Evolutionary conservation across 2,888 invertebrate species (phyloP).

Genomic region (Phaonia tiefii): DNA sequence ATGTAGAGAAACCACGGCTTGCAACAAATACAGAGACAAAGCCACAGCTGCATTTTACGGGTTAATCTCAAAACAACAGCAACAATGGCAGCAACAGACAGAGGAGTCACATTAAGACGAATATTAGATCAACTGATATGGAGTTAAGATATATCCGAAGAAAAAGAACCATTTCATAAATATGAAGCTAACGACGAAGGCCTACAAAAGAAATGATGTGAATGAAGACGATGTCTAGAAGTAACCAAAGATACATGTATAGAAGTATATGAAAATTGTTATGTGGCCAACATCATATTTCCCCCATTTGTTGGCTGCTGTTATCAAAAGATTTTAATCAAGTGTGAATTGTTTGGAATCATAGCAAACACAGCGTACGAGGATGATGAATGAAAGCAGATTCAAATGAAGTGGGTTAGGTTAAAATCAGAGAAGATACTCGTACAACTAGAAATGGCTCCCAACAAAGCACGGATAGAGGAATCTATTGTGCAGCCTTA

Average conservation of each 20-base stretch:
- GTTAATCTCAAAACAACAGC: too few species aligned
- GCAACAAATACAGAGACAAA: conserved; percentile 30
- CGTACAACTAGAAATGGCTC: conserved; percentile 22
- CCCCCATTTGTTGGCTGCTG: conserved; percentile 9
- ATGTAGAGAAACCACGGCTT: too few species aligned
- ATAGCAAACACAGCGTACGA: conserved; percentile 4
- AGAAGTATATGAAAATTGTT: too few species aligned
- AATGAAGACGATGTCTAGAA: too few species aligned
- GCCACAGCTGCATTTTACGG: conserved; percentile 49
- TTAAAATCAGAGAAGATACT: conserved; percentile 48
- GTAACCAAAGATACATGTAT: too few species aligned
- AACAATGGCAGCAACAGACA: not conserved
- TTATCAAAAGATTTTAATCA: conserved; percentile 61
- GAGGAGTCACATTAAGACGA: conserved; percentile 32
- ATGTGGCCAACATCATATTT: too few species aligned
- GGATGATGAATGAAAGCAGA: conserved; percentile 11
- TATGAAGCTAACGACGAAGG: too few species aligned
- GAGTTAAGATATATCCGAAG: conserved; percentile 5
- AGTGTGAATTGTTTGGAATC: conserved; percentile 58
- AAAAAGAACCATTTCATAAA: conserved; percentile 5
- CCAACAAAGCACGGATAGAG: too few species aligned
- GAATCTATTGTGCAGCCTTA: too few species aligned
- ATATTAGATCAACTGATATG: conserved; percentile 50
- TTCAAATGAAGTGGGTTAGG: conserved; percentile 62
- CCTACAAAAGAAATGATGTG: too few species aligned